phyloP scores from a whole-genome alignment of 2,113 vertebrate genomes.

The Poecilia latipinna region DNA sequence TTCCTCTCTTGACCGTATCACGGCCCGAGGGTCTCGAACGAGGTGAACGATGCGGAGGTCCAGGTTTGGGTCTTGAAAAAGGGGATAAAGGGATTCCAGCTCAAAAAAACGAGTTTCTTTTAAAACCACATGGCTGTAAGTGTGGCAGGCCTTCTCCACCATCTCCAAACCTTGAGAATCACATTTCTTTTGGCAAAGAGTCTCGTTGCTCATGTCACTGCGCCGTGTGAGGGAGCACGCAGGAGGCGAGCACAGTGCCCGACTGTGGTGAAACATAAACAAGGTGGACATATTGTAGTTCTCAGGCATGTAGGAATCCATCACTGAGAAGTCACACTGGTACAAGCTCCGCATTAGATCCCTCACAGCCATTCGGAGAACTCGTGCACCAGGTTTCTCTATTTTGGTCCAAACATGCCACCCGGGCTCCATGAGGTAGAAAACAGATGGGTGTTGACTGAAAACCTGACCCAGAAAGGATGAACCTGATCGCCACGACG shows the following conservation, averaged over 20 bases:
- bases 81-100: conserved; percentile 90
- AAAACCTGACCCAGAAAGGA: conserved; percentile 96
- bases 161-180: conserved; percentile 72
- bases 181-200: conserved; percentile 80
- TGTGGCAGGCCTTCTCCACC: conserved; percentile 82
- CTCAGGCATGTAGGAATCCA: conserved; percentile 89
- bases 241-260: conserved; percentile 90
- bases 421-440: conserved; percentile 95
- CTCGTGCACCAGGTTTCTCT: conserved; percentile 72
- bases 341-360: conserved; percentile 88
- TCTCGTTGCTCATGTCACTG: conserved; percentile 80
- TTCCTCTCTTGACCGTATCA: conserved; percentile 85
- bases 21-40: conserved; percentile 92
- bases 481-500: conserved; percentile 95
- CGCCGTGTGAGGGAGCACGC: conserved; percentile 83
- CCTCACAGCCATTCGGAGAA: conserved; percentile 88
- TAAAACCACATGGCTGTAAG: conserved; percentile 91
- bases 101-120: conserved; percentile 96
- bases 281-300: conserved; percentile 84
- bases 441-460: conserved; percentile 93
- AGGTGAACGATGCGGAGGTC: conserved; percentile 92
- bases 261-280: conserved; percentile 93
- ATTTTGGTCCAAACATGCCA: conserved; percentile 92
- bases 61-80: conserved; percentile 86
- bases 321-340: conserved; percentile 91